A percentile compares a stretch with the other conserved stretches of the same genome.
Evolutionary conservation across 2,113 vertebrate species (phyloP).

Genomic region (Epinephelus lanceolatus): DNA sequence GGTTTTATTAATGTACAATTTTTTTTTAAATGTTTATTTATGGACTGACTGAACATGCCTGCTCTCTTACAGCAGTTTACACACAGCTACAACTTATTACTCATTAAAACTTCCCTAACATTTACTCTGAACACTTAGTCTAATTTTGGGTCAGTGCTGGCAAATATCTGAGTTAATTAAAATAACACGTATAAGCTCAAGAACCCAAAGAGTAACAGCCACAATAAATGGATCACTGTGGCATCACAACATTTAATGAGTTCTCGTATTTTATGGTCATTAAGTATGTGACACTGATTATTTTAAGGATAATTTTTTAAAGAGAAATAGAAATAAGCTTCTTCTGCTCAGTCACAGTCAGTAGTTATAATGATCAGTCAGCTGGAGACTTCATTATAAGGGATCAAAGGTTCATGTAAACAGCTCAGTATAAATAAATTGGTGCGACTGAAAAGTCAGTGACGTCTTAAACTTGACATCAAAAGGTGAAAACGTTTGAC

Average conservation of each 20-base stretch:
- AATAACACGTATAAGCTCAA: neutral
- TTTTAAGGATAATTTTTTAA: neutral
- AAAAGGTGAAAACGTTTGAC: neutral
- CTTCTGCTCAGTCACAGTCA: neutral
- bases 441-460: neutral
- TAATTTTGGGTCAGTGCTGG: neutral
- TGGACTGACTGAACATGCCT: neutral
- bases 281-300: conserved; percentile 3
- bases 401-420: conserved; percentile 17
- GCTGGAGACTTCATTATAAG: conserved; percentile 13
- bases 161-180: conserved; percentile 3
- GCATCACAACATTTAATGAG: neutral
- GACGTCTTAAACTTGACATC: neutral
- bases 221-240: neutral
- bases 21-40: neutral
- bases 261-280: neutral
- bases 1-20: neutral
- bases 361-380: neutral
- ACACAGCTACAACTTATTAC: neutral
- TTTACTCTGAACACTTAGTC: neutral
- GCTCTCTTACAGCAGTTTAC: neutral
- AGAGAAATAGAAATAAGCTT: neutral
- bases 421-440: conserved; percentile 21
- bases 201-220: neutral
- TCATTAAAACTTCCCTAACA: conserved; percentile 19